A percentile compares a stretch with the other conserved stretches of the same genome.
Conservation (phyloP, 2,888 invertebrate species). For the Leptothorax acervorum region DNA sequence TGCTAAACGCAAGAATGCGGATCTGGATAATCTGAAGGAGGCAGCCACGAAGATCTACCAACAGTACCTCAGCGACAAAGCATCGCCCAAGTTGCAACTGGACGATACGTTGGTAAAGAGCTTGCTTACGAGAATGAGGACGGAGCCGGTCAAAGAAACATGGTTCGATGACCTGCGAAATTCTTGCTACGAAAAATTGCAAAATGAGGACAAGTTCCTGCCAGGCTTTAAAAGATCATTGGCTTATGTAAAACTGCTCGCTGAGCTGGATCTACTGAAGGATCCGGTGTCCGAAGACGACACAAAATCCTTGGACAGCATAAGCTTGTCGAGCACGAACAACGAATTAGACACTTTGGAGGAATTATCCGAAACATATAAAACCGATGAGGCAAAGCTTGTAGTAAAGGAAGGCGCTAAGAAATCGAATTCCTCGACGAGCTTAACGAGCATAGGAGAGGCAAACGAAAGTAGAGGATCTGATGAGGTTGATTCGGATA, state of each 20-base stretch:
- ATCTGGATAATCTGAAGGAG: constrained; percentile 87
- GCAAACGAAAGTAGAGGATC: constrained; percentile 36
- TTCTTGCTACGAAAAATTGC: constrained; percentile 88
- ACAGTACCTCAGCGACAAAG: constrained; percentile 92
- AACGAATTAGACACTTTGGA: constrained; percentile 81
- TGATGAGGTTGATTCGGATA: constrained; percentile 72
- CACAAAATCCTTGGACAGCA: constrained; percentile 87
- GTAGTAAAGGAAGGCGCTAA: constrained; percentile 68
- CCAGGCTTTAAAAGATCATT: constrained; percentile 89
- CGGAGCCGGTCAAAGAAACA: constrained; percentile 88
- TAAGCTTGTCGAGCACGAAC: constrained; percentile 86
- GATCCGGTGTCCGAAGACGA: constrained; percentile 88
- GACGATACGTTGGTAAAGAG: constrained; percentile 88
- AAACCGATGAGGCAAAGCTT: constrained; percentile 62
- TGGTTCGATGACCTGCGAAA: constrained; percentile 95
- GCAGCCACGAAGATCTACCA: constrained; percentile 92
- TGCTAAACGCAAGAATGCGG: constrained; percentile 78
- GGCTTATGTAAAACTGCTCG: constrained; percentile 90
- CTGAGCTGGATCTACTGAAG: constrained; percentile 90
- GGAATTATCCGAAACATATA: constrained; percentile 75
- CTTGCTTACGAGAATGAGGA: constrained; percentile 88
- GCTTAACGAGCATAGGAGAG: constrained; percentile 73
- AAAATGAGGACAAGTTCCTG: constrained; percentile 88
- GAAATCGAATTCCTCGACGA: constrained; percentile 76
- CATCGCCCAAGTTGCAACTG: constrained; percentile 88